Conservation (phyloP, 2,797 vertebrate species). For the Harpagifer antarcticus region DNA sequence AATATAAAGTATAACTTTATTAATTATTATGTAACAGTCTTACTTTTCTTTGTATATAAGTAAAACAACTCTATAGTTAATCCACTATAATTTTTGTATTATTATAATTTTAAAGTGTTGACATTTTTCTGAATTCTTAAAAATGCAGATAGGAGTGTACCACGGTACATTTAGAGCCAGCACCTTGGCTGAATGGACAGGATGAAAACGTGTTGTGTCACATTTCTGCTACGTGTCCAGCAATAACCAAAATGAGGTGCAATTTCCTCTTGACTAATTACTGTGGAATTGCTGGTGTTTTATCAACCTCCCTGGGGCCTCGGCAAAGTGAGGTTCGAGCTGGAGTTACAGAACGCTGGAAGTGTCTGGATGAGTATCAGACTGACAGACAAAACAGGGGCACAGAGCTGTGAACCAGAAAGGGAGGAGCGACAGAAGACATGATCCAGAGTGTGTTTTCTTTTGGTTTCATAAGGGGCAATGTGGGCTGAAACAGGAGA, state of each 20-base stretch:
- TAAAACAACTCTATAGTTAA: too few relatives aligned
- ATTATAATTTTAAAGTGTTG: too few relatives aligned
- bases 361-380: constrained; percentile 50
- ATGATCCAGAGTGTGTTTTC: constrained; percentile 33
- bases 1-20: too few relatives aligned
- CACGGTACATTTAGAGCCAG: constrained; percentile 49
- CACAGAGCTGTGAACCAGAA: constrained; percentile 36
- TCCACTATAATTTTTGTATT: too few relatives aligned
- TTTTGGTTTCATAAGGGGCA: constrained; percentile 12
- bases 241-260: constrained; percentile 84
- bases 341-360: constrained; percentile 33
- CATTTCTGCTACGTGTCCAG: constrained; percentile 74
- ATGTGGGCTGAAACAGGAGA: constrained; percentile 27
- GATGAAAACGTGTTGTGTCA: constrained; percentile 73
- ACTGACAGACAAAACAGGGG: constrained; percentile 21
- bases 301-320: constrained; percentile 68
- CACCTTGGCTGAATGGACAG: constrained; percentile 68
- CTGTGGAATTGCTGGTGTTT: constrained; percentile 81
- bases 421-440: constrained; percentile 15
- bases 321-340: constrained; percentile 22
- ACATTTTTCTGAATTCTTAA: too few relatives aligned
- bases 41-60: too few relatives aligned
- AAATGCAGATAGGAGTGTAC: neutral
- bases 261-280: constrained; percentile 88
- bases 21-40: too few relatives aligned